These are phyloP conservation scores for Pyrocoelia pectoralis DNA, from an alignment of 2,888 invertebrate genomes.

Conservation along the genomic window DNA sequence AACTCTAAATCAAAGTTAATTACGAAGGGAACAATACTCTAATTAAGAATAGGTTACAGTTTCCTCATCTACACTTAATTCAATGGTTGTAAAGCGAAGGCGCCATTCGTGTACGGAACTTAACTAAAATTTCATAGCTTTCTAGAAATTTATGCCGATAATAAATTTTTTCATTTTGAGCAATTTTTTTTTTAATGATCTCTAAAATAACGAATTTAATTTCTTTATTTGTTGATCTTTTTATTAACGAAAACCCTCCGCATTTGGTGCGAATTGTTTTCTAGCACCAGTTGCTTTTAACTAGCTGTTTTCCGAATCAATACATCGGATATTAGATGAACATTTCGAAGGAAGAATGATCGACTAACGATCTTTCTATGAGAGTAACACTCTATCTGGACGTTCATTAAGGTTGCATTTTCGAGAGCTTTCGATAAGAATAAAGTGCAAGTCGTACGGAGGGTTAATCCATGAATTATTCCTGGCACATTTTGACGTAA, in stretches of 20 bases:
- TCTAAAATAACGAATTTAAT: neutral
- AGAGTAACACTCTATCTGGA: neutral
- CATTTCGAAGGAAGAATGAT: neutral
- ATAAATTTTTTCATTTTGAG: neutral
- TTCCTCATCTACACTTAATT: neutral
- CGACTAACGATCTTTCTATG: neutral
- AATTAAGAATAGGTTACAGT: neutral
- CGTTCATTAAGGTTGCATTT: neutral
- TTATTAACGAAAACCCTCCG: neutral
- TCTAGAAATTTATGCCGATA: neutral
- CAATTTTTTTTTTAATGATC: neutral
- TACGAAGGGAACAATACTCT: neutral
- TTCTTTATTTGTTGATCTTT: neutral
- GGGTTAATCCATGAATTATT: slow-evolving; percentile 40
- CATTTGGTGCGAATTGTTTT: slow-evolving; percentile 4
- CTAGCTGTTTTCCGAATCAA: neutral
- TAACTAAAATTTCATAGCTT: neutral
- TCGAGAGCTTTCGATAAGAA: neutral
- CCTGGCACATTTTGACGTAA: slow-evolving; percentile 31
- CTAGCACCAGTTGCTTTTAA: slow-evolving; percentile 3
- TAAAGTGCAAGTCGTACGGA: neutral
- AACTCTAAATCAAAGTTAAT: neutral
- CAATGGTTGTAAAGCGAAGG: neutral
- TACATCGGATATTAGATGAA: neutral
- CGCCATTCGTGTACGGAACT: no score